Conservation (phyloP, 2,888 invertebrate genomes). For the Lordiphosa fenestrarum region DNA sequence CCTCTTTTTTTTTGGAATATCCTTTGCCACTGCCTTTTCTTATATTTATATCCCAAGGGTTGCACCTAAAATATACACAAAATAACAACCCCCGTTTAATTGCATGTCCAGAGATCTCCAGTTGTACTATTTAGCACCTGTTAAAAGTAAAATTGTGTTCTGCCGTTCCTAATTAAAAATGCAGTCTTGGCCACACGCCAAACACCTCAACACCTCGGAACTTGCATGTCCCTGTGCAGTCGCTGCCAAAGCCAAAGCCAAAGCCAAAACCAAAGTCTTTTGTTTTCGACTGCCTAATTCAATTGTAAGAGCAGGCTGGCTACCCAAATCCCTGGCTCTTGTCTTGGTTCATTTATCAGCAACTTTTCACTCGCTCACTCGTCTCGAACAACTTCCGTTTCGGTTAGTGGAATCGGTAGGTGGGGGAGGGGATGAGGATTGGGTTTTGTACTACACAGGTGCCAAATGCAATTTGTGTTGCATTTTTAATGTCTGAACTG, state of each 20-base stretch:
- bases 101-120: slow-evolving; percentile 42
- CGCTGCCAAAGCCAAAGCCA: too few species aligned
- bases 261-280: slow-evolving; percentile 15
- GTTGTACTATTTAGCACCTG: slow-evolving; percentile 68
- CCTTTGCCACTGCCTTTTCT: neutral
- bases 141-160: slow-evolving; percentile 55
- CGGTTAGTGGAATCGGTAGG: neutral
- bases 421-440: slow-evolving; percentile 6
- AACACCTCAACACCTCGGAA: slow-evolving; percentile 29
- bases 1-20: too few species aligned
- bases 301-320: slow-evolving; percentile 44
- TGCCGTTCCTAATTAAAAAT: slow-evolving; percentile 57
- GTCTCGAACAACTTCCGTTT: slow-evolving; percentile 53
- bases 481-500: slow-evolving; percentile 66
- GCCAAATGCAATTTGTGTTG: slow-evolving; percentile 76
- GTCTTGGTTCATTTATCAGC: slow-evolving; percentile 61
- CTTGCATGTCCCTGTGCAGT: slow-evolving; percentile 46
- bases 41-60: slow-evolving; percentile 1
- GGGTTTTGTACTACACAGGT: slow-evolving; percentile 43
- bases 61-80: too few species aligned
- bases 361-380: slow-evolving; percentile 54
- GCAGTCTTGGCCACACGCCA: slow-evolving; percentile 46
- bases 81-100: slow-evolving; percentile 27
- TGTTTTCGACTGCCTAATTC: slow-evolving; percentile 62
- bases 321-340: slow-evolving; percentile 8